Evolutionary conservation across 1,140 invertebrate species (phyloP).

Genomic region (Euwallacea fornicatus): DNA sequence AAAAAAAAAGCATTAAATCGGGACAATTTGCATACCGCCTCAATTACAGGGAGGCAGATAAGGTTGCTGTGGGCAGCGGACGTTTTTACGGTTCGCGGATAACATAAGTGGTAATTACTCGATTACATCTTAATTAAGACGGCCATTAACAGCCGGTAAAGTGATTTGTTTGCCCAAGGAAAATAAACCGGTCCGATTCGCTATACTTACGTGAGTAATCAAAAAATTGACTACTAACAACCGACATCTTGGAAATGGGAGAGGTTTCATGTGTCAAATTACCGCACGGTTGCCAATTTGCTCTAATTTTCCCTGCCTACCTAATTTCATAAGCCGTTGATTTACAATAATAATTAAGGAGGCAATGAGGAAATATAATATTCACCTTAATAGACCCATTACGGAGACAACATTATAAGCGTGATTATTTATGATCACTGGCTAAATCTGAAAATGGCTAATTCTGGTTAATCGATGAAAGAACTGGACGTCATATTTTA

Average conservation of each 20-base stretch:
- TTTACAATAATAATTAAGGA: too few species aligned
- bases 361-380: slow-evolving; percentile 20
- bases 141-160: background rate
- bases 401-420: slow-evolving; percentile 27
- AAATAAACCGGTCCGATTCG: too few species aligned
- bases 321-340: too few species aligned
- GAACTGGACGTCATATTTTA: slow-evolving; percentile 33
- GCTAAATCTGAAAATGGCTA: slow-evolving; percentile 27
- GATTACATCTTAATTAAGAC: slow-evolving; percentile 17
- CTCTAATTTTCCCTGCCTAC: too few species aligned
- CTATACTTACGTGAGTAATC: too few species aligned
- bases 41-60: slow-evolving; percentile 35
- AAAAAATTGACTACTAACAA: too few species aligned
- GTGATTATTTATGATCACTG: slow-evolving; percentile 29
- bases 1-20: slow-evolving; percentile 9
- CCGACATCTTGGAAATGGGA: too few species aligned
- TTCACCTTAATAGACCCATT: slow-evolving; percentile 24
- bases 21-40: slow-evolving; percentile 35
- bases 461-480: slow-evolving; percentile 31
- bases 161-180: background rate
- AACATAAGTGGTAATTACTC: slow-evolving; percentile 20
- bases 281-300: too few species aligned
- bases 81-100: slow-evolving; percentile 16
- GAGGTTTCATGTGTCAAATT: too few species aligned
- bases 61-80: slow-evolving; percentile 27